These are phyloP conservation scores for Achroia grisella DNA, from an alignment of 1,140 invertebrate species.

Conservation along the genomic window DNA sequence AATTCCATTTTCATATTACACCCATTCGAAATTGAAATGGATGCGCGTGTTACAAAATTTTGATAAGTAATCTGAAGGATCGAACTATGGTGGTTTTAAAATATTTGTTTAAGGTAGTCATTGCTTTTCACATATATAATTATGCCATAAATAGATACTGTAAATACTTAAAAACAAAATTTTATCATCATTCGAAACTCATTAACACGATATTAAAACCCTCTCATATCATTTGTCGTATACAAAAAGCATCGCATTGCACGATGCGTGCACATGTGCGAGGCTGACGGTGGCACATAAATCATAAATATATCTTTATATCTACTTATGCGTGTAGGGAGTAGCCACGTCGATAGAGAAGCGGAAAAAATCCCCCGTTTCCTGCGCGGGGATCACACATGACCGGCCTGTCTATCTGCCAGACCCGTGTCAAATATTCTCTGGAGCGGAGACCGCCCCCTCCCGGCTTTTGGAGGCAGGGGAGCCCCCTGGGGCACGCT, in stretches of 20 bases:
- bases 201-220: constrained; percentile 34
- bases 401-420: constrained; percentile 72
- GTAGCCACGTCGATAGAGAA: constrained; percentile 57
- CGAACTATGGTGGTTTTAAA: constrained; percentile 20
- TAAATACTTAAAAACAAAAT: too few species aligned
- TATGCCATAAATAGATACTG: constrained; percentile 18
- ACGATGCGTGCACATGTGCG: constrained; percentile 59
- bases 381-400: constrained; percentile 69
- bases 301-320: constrained; percentile 62
- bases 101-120: constrained; percentile 10
- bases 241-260: constrained; percentile 44
- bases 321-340: constrained; percentile 37
- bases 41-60: constrained; percentile 35
- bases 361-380: constrained; percentile 68
- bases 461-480: constrained; percentile 37
- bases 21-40: constrained; percentile 48
- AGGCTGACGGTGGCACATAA: constrained; percentile 43
- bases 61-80: constrained; percentile 27
- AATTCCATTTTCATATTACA: constrained; percentile 60
- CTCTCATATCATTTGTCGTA: constrained; percentile 35
- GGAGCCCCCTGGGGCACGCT: constrained; percentile 58
- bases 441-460: constrained; percentile 66
- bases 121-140: constrained; percentile 11
- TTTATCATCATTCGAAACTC: constrained; percentile 17
- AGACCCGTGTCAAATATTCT: constrained; percentile 73